These are phyloP conservation scores for Cataglyphis livida DNA, from an alignment of 2,888 invertebrate genomes.

Conservation along the genomic window DNA sequence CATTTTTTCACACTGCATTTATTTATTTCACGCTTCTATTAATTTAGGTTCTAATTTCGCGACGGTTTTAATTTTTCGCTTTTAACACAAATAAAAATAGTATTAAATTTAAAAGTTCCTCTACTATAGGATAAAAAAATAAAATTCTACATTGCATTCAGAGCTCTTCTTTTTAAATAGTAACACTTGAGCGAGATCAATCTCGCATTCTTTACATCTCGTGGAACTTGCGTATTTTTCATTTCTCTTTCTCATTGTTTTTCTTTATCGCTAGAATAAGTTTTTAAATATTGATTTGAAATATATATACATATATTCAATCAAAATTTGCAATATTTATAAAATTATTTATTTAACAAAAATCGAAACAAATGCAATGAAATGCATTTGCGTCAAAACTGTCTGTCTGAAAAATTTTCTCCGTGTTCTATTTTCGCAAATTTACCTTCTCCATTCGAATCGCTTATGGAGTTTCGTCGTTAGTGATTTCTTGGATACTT, in stretches of 20 bases:
- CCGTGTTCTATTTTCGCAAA: conserved; percentile 30
- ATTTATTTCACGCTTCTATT: conserved; percentile 94
- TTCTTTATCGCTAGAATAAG: conserved; percentile 90
- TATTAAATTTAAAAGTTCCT: conserved; percentile 88
- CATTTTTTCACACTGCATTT: conserved; percentile 96
- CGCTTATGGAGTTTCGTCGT: conserved; percentile 48
- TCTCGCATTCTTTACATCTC: conserved; percentile 88
- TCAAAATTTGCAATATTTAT: conserved; percentile 12
- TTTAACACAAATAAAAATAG: neutral
- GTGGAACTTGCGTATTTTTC: conserved; percentile 88
- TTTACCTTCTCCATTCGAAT: conserved; percentile 37
- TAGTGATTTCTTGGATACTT: conserved; percentile 59
- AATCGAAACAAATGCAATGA: neutral
- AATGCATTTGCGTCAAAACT: neutral
- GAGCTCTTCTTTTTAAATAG: conserved; percentile 91
- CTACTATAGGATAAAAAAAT: conserved; percentile 91
- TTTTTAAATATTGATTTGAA: conserved; percentile 92
- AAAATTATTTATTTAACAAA: conserved; percentile 3
- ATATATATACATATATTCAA: conserved; percentile 88
- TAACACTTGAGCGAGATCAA: conserved; percentile 86
- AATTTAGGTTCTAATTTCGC: conserved; percentile 94
- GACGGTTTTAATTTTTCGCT: conserved; percentile 87
- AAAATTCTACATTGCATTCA: conserved; percentile 90
- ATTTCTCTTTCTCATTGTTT: conserved; percentile 89
- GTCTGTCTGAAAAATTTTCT: neutral